Percentiles rank a stretch among this genome's conserved stretches.
These are phyloP conservation scores for Polypterus bichir DNA, from an alignment of 2,113 vertebrate species.

Conservation along the genomic window DNA sequence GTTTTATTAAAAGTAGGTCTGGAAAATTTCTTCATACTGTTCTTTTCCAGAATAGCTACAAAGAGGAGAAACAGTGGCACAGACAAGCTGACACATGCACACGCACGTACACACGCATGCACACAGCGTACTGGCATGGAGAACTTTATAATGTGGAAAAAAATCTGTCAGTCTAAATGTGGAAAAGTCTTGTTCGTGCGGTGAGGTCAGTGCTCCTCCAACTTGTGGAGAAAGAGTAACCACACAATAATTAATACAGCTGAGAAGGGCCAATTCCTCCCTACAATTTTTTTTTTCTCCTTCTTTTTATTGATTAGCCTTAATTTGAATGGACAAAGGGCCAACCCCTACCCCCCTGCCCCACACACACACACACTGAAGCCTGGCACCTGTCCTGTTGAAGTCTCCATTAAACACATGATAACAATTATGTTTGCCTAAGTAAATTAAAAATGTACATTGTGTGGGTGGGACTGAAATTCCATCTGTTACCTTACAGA, in stretches of 20 bases:
- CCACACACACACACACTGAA: not conserved
- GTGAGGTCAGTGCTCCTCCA: constrained; percentile 6
- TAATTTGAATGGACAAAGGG: constrained; percentile 13
- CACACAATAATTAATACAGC: constrained; percentile 4
- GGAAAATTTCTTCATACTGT: no score
- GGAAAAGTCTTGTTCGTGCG: constrained; percentile 2
- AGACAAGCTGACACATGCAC: no score
- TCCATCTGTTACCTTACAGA: constrained; percentile 7
- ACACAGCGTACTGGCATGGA: no score
- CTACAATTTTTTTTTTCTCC: not conserved
- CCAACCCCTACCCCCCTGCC: not conserved
- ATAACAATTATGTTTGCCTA: constrained; percentile 7
- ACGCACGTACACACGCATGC: not conserved
- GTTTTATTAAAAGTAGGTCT: no score
- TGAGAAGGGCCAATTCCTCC: no score
- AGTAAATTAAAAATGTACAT: constrained; percentile 4
- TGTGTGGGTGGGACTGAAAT: not conserved
- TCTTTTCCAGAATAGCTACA: no score
- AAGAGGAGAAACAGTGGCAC: no score
- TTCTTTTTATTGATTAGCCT: not conserved
- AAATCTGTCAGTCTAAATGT: not conserved
- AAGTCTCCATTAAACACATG: constrained; percentile 1
- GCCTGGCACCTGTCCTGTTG: constrained; percentile 11
- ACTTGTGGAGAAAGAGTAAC: constrained; percentile 4
- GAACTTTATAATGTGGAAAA: constrained; percentile 8